A percentile compares a stretch with the other conserved stretches of the same genome.
phyloP scores from a whole-genome alignment of 2,797 vertebrate genomes.

The Lates japonicus region DNA sequence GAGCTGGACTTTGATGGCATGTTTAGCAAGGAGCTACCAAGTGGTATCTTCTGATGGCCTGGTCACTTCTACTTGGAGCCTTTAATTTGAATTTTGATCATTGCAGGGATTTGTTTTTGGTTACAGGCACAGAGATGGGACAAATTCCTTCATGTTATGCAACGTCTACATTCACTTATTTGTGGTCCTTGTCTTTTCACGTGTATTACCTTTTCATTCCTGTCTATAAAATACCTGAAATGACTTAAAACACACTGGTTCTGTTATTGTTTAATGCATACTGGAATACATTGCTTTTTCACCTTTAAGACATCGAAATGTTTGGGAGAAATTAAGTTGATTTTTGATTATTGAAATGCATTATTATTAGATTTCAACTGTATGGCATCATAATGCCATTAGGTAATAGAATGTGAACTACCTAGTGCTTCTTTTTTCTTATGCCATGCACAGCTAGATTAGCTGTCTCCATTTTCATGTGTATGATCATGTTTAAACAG shows the following conservation, averaged over 20 bases:
- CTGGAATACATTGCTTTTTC: constrained; percentile 50
- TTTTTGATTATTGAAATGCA: constrained; percentile 52
- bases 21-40: constrained; percentile 97
- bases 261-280: constrained; percentile 40
- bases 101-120: constrained; percentile 66
- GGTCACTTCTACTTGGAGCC: constrained; percentile 40
- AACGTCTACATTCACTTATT: constrained; percentile 75
- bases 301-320: constrained; percentile 19
- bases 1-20: constrained; percentile 98
- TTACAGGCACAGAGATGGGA: constrained; percentile 51
- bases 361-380: constrained; percentile 62
- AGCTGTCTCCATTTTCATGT: constrained; percentile 38
- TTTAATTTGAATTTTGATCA: constrained; percentile 50
- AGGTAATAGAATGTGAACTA: constrained; percentile 60
- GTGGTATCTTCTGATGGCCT: constrained; percentile 92
- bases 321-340: constrained; percentile 31
- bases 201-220: constrained; percentile 54
- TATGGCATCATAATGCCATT: constrained; percentile 51
- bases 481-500: constrained; percentile 24
- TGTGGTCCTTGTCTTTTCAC: constrained; percentile 57
- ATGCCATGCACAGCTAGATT: constrained; percentile 31
- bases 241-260: constrained; percentile 58
- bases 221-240: constrained; percentile 52
- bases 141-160: constrained; percentile 72
- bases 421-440: constrained; percentile 38